Base-by-base conservation (phyloP, 2,888 invertebrate species). In the Oxytorus armatus region DNA sequence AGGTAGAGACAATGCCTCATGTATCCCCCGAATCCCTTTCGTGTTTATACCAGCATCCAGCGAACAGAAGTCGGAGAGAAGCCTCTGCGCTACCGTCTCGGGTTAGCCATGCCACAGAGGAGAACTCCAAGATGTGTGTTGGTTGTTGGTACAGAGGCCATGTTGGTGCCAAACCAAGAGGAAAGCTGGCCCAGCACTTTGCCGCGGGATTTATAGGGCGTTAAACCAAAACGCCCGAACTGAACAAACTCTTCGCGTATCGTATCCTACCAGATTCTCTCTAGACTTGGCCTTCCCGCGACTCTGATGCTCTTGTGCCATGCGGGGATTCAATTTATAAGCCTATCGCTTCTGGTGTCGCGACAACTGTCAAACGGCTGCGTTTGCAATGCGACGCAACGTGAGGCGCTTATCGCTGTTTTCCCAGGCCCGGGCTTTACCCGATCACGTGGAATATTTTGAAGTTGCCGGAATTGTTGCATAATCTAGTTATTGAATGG, bases 121-220 rank as follows among this genome's bases (percentile, higher is more conserved):
- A 42, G 69, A 77, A 82, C 59, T 79, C 49, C 55, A 44, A 51
- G 72, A 69, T 49, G 57, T 18, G 72, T 51, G 79, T 75, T 80
- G 83, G 81, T 55, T 76, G 66, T 79, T 74, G 55, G 57, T 49
- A 33, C 21, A 39, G 49, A 33, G 14, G 14, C 18, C 7, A 11
- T 3, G 1, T 53, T 51, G 63, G 23, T 63, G 65, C 53, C 47
- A 14, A 47, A 21, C 42, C 39, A 63, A 57, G 70, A 44, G 75
- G 36, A 49, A 70, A 77, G 82, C 84, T 81, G 79, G 84, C 77
- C 82, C 82, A 82, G 85, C 84, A 87, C 84, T 87, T 87, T 85
- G 85, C 75, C 82, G 73, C 79, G 75, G 85, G 84, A 89, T 89
- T 89, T 89, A 89, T 88, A 83, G 86, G 82, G 84, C 86, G 87